A percentile compares a stretch with the other conserved stretches of the same genome.
These are phyloP conservation scores for Campylorhamphus procurvoides DNA, from an alignment of 2,113 vertebrate species.

Conservation along the genomic window DNA sequence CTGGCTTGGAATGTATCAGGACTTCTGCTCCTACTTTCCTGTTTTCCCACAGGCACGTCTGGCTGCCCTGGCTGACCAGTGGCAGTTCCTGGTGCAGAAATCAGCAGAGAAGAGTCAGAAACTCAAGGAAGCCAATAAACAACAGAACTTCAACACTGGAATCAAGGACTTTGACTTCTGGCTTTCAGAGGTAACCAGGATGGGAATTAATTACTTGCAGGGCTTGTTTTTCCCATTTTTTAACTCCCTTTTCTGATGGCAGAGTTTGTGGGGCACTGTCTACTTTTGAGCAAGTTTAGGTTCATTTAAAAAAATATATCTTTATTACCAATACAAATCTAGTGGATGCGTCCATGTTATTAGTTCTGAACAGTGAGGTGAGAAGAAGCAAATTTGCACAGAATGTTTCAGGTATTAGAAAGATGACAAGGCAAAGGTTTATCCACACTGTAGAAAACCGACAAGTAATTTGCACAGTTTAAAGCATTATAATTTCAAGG, in stretches of 20 bases:
- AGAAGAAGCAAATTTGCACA: neutral
- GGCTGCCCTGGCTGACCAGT: slow-evolving; percentile 92
- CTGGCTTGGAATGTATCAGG: neutral
- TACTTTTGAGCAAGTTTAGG: neutral
- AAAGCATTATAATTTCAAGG: neutral
- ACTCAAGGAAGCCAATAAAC: slow-evolving; percentile 97
- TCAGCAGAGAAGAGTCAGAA: slow-evolving; percentile 99
- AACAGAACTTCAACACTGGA: slow-evolving; percentile 98
- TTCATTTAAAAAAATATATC: neutral
- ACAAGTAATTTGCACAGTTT: neutral
- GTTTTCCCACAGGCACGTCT: slow-evolving; percentile 80
- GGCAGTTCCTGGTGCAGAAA: slow-evolving; percentile 97
- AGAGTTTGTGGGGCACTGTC: neutral
- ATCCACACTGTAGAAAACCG: neutral
- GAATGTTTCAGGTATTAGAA: neutral
- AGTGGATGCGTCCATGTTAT: neutral
- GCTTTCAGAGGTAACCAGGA: slow-evolving; percentile 90
- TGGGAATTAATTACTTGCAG: neutral
- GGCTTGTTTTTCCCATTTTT: neutral
- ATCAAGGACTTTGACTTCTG: slow-evolving; percentile 99
- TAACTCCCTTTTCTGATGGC: neutral
- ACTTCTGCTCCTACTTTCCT: neutral
- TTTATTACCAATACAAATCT: neutral
- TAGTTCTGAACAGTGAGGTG: neutral
- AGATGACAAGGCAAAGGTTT: neutral